Base-by-base conservation (phyloP, 2,888 invertebrate genomes). In the Plagiodera versicolora region DNA sequence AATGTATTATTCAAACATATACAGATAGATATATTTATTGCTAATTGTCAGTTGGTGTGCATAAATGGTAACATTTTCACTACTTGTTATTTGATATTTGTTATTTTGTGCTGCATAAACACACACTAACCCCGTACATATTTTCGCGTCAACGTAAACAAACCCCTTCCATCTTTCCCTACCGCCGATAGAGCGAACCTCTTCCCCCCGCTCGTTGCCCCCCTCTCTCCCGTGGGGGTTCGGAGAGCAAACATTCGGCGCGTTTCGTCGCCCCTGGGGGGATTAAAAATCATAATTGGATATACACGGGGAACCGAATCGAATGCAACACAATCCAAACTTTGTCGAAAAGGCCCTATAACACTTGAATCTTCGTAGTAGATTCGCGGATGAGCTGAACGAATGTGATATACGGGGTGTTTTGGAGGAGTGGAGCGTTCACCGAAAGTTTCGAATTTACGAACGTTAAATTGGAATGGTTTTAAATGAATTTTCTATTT, bases 211-310 rank as follows among this genome's bases (percentile, higher is more conserved):
- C 4, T 14, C 2, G 4, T 32, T n/a, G 18, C n/a, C 50, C 16
- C 11, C 5, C 20, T 14, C 50, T 17, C 17, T 20, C 50, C 28
- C 35, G 9, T 11, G 52, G 39, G 51, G 16, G 35, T 52, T 30
- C 14, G 46, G 45, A 74, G 72, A 75, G 76, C 76, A 77, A 77
- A 77, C 76, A 75, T 44, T 48, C 30, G 51, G 70, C 72, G 73
- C 74, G 68, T 73, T 74, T 70, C 71, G 70, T 67, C 61, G 69
- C 69, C 76, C 77, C 77, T 67, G 63, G 73, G 72, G 77, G 75
- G 79, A 79, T 78, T 24, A 79, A 78, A 79, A 79, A 78, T 79
- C 78, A 79, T 79, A 80, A 80, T 80, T 80, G 79, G 79, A 79
- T 73, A 39, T 70, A 68, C 69, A 71, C 69, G 64, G 65, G n/a